These are phyloP conservation scores for Nowickia ferox DNA, from an alignment of 2,888 invertebrate species.

Conservation along the genomic window DNA sequence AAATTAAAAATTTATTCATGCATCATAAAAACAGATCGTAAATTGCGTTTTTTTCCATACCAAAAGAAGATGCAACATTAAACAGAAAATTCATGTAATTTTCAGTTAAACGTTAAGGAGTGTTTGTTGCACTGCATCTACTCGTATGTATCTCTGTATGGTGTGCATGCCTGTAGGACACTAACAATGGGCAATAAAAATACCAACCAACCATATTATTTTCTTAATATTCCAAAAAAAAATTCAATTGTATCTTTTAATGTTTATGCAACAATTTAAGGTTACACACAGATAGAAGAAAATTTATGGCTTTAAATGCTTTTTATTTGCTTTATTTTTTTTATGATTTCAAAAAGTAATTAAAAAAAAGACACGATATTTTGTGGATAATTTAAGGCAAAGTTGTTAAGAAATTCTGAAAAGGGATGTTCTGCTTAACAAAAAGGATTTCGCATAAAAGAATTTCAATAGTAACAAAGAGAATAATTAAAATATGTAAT, in stretches of 20 bases:
- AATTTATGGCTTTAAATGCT: conserved; percentile 56
- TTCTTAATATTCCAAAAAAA: conserved; percentile 47
- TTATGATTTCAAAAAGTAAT: conserved; percentile 47
- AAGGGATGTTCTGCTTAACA: conserved; percentile 55
- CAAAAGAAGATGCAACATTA: conserved; percentile 53
- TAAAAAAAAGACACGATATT: conserved; percentile 59
- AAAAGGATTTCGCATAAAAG: conserved; percentile 24
- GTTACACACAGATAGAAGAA: conserved; percentile 39
- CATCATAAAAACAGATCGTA: conserved; percentile 66
- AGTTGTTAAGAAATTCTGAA: background rate
- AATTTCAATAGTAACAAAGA: conserved; percentile 20
- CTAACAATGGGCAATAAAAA: conserved; percentile 14
- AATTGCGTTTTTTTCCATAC: conserved; percentile 51
- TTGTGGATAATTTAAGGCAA: conserved; percentile 61
- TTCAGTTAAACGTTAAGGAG: conserved; percentile 69
- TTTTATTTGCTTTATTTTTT: conserved; percentile 19
- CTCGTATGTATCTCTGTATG: too few species aligned
- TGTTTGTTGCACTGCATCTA: conserved; percentile 39
- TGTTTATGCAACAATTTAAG: conserved; percentile 67
- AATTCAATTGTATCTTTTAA: conserved; percentile 54
- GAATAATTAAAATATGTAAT: conserved; percentile 19
- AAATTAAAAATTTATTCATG: conserved; percentile 63
- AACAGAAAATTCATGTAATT: conserved; percentile 62
- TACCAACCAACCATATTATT: conserved; percentile 43
- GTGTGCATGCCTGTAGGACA: background rate